Percentiles rank a stretch among this genome's conserved stretches.
These are phyloP conservation scores for Lamprologus lemairii DNA, from an alignment of 2,113 vertebrate genomes.

Conservation along the genomic window DNA sequence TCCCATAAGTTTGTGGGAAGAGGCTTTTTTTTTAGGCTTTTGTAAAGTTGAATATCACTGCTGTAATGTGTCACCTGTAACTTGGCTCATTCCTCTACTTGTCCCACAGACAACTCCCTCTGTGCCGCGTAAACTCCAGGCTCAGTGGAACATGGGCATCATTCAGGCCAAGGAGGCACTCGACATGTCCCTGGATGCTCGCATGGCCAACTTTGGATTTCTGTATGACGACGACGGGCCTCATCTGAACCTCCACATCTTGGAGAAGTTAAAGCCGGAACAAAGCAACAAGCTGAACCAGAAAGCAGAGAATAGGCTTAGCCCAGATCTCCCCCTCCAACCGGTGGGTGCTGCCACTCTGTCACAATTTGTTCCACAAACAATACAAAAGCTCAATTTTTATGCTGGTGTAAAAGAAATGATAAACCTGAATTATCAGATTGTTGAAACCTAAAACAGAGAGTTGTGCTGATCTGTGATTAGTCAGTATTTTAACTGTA, in stretches of 20 bases:
- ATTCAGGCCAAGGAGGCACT: conserved; percentile 83
- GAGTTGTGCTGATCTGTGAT: not conserved
- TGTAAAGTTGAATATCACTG: not conserved
- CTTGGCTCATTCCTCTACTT: not conserved
- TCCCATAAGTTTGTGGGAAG: not conserved
- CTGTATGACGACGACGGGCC: conserved; percentile 80
- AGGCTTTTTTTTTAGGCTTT: not conserved
- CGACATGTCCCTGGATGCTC: conserved; percentile 75
- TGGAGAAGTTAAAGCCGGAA: conserved; percentile 62
- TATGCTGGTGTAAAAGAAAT: not conserved
- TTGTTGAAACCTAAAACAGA: not conserved
- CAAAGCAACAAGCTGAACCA: not conserved
- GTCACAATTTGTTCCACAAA: not conserved
- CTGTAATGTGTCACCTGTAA: not conserved
- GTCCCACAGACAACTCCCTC: conserved; percentile 71
- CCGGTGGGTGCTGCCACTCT: not conserved
- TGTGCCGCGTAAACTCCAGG: conserved; percentile 80
- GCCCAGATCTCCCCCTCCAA: not conserved
- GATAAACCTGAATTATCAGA: no score
- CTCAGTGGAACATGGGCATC: conserved; percentile 89
- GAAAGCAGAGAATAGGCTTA: conserved; percentile 15
- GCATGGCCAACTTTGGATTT: conserved; percentile 83
- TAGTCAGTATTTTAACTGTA: not conserved
- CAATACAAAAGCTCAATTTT: not conserved
- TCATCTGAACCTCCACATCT: conserved; percentile 79